phyloP scores from a whole-genome alignment of 2,888 invertebrate species.

The Ormyrus nitidulus region DNA sequence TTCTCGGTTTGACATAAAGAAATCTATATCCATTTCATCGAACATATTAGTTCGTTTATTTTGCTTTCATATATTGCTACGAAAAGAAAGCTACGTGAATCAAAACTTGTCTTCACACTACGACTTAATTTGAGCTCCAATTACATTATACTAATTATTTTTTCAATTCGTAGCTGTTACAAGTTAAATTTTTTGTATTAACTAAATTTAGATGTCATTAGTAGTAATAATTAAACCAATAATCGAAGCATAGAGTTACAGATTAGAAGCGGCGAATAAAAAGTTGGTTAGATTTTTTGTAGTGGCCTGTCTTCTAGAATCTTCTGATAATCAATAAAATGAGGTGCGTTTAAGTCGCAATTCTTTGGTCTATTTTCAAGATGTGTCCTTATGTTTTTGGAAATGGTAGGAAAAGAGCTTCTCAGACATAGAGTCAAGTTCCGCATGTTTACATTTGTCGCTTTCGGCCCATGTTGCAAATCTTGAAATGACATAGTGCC shows the following conservation, averaged over 20 bases:
- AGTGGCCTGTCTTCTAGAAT: slow-evolving; percentile 20
- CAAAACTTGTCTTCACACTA: slow-evolving; percentile 13
- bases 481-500: slow-evolving; percentile 83
- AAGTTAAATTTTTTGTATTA: slow-evolving; percentile 11
- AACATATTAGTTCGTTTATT: slow-evolving; percentile 29
- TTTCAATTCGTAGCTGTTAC: slow-evolving; percentile 30
- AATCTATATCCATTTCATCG: slow-evolving; percentile 28
- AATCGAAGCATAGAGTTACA: slow-evolving; percentile 16
- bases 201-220: not conserved
- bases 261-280: not conserved
- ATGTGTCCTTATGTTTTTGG: slow-evolving; percentile 24
- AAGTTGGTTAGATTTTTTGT: slow-evolving; percentile 8
- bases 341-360: slow-evolving; percentile 16
- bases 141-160: not conserved
- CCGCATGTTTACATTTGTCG: slow-evolving; percentile 70
- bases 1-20: slow-evolving; percentile 13
- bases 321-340: slow-evolving; percentile 25
- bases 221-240: slow-evolving; percentile 5
- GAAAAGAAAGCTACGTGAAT: slow-evolving; percentile 9
- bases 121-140: too few species aligned
- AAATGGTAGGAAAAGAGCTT: slow-evolving; percentile 46
- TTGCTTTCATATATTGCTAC: slow-evolving; percentile 28
- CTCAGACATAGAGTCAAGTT: slow-evolving; percentile 20
- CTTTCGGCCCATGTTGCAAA: slow-evolving; percentile 83
- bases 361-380: slow-evolving; percentile 30